A percentile compares a stretch with the other conserved stretches of the same genome.
These are phyloP conservation scores for Trachythela sp. DNA, from an alignment of 64 coral and sea anemone genomes.

Conservation along the genomic window DNA sequence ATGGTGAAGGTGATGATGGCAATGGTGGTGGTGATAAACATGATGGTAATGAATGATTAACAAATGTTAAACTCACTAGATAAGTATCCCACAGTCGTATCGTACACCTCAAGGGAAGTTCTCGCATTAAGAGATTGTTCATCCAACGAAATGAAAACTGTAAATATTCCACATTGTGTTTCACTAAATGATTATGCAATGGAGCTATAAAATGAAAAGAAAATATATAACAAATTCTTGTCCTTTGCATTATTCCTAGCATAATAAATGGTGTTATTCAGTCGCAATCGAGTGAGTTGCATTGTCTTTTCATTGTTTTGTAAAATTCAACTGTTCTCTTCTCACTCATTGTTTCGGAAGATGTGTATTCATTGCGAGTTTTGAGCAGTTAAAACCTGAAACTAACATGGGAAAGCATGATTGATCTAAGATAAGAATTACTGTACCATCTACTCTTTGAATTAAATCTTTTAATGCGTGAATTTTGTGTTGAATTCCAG, in stretches of 20 bases:
- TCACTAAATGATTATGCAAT: conserved; percentile 59
- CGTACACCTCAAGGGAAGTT: conserved; percentile 85
- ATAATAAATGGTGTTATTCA: too few species aligned
- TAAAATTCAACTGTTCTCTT: too few species aligned
- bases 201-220: conserved; percentile 50
- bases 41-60: neutral
- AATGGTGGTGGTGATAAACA: neutral
- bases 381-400: too few species aligned
- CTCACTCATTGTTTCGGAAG: too few species aligned
- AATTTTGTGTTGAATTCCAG: conserved; percentile 91
- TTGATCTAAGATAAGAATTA: too few species aligned
- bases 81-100: conserved; percentile 98
- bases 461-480: conserved; percentile 84
- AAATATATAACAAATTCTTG: neutral
- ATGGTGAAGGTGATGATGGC: too few species aligned
- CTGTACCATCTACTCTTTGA: conserved; percentile 87
- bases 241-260: neutral
- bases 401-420: too few species aligned
- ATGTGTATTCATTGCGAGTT: too few species aligned
- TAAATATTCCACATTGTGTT: conserved; percentile 80
- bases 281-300: too few species aligned
- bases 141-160: conserved; percentile 99
- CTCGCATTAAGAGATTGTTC: conserved; percentile 98
- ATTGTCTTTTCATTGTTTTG: too few species aligned
- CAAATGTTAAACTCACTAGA: conserved; percentile 46